phyloP scores from a whole-genome alignment of 2,888 invertebrate species.

The Sesia bembeciformis region DNA sequence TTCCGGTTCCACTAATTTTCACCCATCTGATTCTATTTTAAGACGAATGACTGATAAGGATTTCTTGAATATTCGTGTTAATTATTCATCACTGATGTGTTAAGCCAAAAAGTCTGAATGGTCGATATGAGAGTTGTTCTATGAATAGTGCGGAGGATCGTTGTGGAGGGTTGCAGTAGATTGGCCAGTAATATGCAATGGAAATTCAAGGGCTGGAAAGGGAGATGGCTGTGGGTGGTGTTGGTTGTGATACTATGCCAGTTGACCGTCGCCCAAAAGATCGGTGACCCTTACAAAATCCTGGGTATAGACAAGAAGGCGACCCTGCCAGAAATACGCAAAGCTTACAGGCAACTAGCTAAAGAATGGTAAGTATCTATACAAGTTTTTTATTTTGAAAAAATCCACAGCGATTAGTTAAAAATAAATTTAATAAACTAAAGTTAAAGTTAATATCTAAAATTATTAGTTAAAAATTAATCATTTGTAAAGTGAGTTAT shows the following conservation, averaged over 20 bases:
- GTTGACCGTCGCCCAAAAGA: conserved; percentile 50
- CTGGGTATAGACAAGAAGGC: conserved; percentile 85
- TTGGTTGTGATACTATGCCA: conserved; percentile 31
- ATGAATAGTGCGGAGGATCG: conserved; percentile 32
- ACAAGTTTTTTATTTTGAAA: background rate
- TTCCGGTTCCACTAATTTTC: conserved; percentile 43
- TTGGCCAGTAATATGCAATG: conserved; percentile 60
- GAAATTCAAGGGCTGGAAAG: conserved; percentile 49
- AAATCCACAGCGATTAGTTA: background rate
- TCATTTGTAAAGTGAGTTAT: too few relatives aligned
- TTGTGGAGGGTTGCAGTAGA: conserved; percentile 22
- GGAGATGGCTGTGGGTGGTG: conserved; percentile 46
- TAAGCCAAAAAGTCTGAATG: conserved; percentile 20
- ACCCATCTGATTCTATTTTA: conserved; percentile 63
- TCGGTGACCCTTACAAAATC: conserved; percentile 88
- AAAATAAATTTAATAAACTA: background rate
- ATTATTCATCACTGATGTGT: conserved; percentile 33
- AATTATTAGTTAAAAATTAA: too few relatives aligned
- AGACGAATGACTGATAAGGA: conserved; percentile 62
- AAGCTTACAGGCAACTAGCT: conserved; percentile 90
- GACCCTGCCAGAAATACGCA: conserved; percentile 86
- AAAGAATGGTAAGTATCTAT: conserved; percentile 85
- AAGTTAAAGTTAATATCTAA: too few relatives aligned
- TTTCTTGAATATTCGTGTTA: conserved; percentile 34
- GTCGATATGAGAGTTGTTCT: conserved; percentile 32